These are phyloP conservation scores for Planiliza haematocheilus DNA, from an alignment of 2,113 vertebrate genomes.

Conservation along the genomic window DNA sequence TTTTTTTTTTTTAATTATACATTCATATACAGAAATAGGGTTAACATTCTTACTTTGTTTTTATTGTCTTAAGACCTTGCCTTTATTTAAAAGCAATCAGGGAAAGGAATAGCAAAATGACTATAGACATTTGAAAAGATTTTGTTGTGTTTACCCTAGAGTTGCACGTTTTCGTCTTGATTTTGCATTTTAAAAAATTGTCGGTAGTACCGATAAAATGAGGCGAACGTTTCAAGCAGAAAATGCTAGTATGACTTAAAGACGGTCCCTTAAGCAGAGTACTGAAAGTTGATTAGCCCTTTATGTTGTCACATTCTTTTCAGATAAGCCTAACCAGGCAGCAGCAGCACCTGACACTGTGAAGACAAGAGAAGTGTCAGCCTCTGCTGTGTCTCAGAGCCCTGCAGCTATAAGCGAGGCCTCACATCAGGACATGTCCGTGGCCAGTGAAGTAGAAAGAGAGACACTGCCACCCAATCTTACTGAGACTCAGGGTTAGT, in stretches of 20 bases:
- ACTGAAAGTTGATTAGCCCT: no score
- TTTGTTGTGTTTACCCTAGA: no score
- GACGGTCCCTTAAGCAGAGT: no score
- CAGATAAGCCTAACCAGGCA: constrained; percentile 61
- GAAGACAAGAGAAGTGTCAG: constrained; percentile 16
- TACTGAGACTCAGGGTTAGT: constrained; percentile 68
- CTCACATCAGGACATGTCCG: constrained; percentile 33
- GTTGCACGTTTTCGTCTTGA: no score
- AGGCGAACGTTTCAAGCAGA: no score
- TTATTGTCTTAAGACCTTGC: background rate
- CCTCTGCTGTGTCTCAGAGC: constrained; percentile 24
- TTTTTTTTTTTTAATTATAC: background rate
- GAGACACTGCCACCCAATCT: constrained; percentile 10
- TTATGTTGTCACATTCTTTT: constrained; percentile 1
- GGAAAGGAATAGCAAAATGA: background rate
- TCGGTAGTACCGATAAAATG: no score
- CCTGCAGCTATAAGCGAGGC: constrained; percentile 44
- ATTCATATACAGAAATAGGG: no score
- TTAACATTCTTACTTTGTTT: no score
- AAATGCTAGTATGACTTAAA: no score
- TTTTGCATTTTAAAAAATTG: no score
- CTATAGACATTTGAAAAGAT: background rate
- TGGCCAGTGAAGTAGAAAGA: background rate
- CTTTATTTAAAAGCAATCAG: background rate
- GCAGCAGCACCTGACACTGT: constrained; percentile 31